Conservation (phyloP, 2,888 invertebrate genomes). For the Eupithecia pulchellata region DNA sequence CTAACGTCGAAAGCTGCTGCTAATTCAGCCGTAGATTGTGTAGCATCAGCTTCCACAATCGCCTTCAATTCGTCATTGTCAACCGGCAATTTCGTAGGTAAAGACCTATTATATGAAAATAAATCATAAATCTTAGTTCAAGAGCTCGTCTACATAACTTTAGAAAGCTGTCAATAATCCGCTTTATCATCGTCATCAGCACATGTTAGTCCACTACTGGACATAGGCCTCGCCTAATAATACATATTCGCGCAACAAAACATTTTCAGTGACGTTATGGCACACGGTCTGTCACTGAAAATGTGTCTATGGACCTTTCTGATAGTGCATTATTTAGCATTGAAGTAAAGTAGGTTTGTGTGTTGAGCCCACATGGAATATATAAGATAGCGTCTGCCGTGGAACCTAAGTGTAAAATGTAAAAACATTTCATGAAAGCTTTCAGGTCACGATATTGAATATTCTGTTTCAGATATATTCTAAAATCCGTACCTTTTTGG, state of each 20-base stretch:
- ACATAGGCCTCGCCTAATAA: too few relatives aligned
- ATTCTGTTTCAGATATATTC: conserved; percentile 22
- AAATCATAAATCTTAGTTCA: neutral
- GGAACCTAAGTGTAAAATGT: neutral
- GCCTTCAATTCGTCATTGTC: too few relatives aligned
- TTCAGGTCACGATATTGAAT: conserved; percentile 12
- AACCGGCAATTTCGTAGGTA: too few relatives aligned
- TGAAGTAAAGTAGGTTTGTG: neutral
- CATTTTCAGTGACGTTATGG: too few relatives aligned
- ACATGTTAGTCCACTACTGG: too few relatives aligned
- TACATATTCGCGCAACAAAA: too few relatives aligned
- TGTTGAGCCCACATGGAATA: neutral
- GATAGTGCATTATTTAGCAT: neutral
- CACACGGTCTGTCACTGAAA: too few relatives aligned
- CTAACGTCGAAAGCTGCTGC: too few relatives aligned
- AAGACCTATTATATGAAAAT: too few relatives aligned
- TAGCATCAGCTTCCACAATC: too few relatives aligned
- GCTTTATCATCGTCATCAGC: too few relatives aligned
- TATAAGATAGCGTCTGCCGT: neutral
- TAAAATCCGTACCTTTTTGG: conserved; percentile 7
- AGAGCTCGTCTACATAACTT: neutral
- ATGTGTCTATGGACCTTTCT: neutral
- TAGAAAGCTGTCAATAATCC: neutral
- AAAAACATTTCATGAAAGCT: conserved; percentile 14
- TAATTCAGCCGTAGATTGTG: too few relatives aligned